Conservation (phyloP, 2,113 vertebrate species). For the Polyodon spathula region DNA sequence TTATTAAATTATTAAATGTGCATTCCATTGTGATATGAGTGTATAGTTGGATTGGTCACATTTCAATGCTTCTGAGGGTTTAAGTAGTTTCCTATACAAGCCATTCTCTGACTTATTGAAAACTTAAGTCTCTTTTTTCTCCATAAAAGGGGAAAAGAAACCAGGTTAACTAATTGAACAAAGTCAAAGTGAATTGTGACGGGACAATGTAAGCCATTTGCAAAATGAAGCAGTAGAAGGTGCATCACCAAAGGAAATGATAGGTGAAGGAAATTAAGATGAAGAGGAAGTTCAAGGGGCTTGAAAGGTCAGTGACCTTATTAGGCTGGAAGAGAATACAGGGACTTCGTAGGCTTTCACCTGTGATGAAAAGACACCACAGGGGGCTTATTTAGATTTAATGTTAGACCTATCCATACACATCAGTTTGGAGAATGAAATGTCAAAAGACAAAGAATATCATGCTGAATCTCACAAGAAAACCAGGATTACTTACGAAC, state of each 20-base stretch:
- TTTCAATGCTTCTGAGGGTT: no score
- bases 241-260: constrained; percentile 71
- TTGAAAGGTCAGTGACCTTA: constrained; percentile 77
- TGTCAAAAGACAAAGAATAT: constrained; percentile 18
- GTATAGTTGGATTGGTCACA: no score
- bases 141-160: constrained; percentile 78
- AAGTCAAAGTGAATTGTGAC: constrained; percentile 73
- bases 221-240: constrained; percentile 57
- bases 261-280: constrained; percentile 76
- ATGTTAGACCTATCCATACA: constrained; percentile 21
- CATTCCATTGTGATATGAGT: no score
- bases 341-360: constrained; percentile 66
- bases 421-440: constrained; percentile 2
- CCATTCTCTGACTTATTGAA: no score
- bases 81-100: no score
- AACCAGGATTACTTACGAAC: constrained; percentile 6
- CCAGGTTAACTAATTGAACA: constrained; percentile 84
- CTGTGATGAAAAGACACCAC: constrained; percentile 52
- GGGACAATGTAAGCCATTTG: constrained; percentile 64
- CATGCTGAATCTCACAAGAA: constrained; percentile 22
- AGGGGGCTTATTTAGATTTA: constrained; percentile 24
- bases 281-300: constrained; percentile 46
- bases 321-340: constrained; percentile 66
- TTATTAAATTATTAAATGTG: no score
- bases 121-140: constrained; percentile 19